Base-by-base conservation (phyloP, 2,113 vertebrate species). In the Scytalopus superciliaris region DNA sequence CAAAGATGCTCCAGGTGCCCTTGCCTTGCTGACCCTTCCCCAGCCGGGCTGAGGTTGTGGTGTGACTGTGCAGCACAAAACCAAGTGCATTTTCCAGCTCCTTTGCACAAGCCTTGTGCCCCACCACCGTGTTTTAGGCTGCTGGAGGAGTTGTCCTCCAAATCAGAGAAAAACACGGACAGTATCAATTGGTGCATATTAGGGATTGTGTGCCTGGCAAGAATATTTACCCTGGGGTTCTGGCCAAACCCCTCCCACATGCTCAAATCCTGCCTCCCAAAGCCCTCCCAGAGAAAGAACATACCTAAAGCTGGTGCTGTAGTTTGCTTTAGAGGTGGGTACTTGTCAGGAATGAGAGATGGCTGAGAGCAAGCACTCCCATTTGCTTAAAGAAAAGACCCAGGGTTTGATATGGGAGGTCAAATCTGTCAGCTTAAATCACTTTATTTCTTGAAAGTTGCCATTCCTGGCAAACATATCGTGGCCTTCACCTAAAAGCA, bases 311-410 rank as follows among this genome's bases (percentile, higher is more conserved):
- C 5, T 3, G 3, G 37, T 44, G 50, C 53, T 84, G 64, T 23
- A 31, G 52, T 90, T 95, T 87, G 82, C 66, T 93, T 94, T 88
- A 56, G 86, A 89, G 73, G 77, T 84, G 77, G 57, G 49, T 75
- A 75, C 4, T 2, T 68, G 66, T 79, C 81, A 73, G 62, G 77
- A 89, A 84, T 37, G 37, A 78, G 77, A 76, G 49, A 64, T 15
- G 49, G 24, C 57, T 57, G 56, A n/a, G 42, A 66, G 47, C 2
- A 4, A 69, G 35, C 15, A 0, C 45, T 89, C 28, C n/a, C 25
- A 3, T 62, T 44, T 49, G 33, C 59, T 49, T 30, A 7, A 35
- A 18, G 27, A 25, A 57, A 31, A 28, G 3, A 25, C 33, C 25
- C 33, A 18, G 47, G 37, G n/a, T 37, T 66, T 37, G 70, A 55